phyloP scores from a whole-genome alignment of 2,113 vertebrate species.

The Lanius collurio region DNA sequence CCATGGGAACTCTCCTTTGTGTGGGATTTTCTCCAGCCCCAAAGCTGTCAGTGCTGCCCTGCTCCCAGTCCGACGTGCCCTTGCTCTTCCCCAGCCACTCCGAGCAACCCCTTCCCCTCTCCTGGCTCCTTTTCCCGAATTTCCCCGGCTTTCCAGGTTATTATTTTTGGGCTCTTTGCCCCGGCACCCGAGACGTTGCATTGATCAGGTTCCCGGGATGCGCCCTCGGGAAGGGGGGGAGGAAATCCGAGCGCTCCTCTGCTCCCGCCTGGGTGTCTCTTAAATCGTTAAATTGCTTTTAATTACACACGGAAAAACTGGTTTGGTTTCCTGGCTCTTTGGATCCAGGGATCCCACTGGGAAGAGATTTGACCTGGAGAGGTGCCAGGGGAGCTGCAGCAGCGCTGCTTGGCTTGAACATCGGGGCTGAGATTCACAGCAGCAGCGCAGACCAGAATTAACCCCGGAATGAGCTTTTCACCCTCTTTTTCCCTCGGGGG shows the following conservation, averaged over 20 bases:
- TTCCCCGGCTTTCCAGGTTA: not conserved
- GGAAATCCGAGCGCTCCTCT: not conserved
- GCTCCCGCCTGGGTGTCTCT: not conserved
- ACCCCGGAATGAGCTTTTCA: not conserved
- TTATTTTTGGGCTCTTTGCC: not conserved
- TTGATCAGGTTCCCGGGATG: not conserved
- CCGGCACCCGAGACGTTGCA: accelerated
- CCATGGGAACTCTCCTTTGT: not conserved
- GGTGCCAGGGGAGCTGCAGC: not conserved
- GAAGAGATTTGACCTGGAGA: not conserved
- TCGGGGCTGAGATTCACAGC: not conserved
- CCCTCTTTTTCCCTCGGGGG: not conserved
- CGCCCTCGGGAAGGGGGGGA: not conserved
- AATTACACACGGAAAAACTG: slow-evolving; percentile 5
- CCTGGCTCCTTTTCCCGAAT: not conserved
- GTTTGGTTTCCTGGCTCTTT: slow-evolving; percentile 1
- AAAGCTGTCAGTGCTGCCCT: not conserved
- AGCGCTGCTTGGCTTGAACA: not conserved
- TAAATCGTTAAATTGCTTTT: not conserved
- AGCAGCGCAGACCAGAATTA: not conserved
- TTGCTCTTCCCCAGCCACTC: not conserved
- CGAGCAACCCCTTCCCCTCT: accelerated
- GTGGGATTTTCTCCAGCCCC: not conserved
- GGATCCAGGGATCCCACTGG: not conserved
- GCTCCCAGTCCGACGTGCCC: accelerated